A percentile compares a stretch with the other conserved stretches of the same genome.
These are phyloP conservation scores for Papilio polytes DNA, from an alignment of 1,140 invertebrate genomes.

Conservation along the genomic window DNA sequence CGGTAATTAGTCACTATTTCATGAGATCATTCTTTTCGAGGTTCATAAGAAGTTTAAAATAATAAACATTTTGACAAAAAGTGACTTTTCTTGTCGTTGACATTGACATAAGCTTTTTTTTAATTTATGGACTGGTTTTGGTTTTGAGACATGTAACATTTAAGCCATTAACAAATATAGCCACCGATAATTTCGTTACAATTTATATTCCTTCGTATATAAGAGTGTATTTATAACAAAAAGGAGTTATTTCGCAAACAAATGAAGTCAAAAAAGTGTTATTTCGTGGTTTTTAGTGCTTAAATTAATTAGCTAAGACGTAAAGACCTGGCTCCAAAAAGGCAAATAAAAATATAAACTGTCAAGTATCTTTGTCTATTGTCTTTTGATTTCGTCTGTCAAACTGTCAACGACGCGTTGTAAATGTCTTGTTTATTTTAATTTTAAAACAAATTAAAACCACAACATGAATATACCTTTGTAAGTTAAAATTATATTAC, in stretches of 20 bases:
- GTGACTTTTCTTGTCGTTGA: background rate
- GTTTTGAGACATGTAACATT: background rate
- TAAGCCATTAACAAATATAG: background rate
- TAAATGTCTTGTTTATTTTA: background rate
- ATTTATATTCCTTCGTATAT: too few species aligned
- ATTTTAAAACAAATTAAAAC: background rate
- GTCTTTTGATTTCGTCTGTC: background rate
- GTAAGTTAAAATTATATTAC: background rate
- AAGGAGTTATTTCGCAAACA: too few species aligned
- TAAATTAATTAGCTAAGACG: too few species aligned
- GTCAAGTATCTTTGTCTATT: background rate
- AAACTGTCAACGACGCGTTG: background rate
- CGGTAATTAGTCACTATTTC: slow-evolving; percentile 31
- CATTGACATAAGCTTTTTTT: background rate
- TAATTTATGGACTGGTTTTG: background rate
- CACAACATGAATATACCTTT: background rate
- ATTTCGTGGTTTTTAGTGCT: too few species aligned
- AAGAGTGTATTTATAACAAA: too few species aligned
- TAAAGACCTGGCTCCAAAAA: too few species aligned
- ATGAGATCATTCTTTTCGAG: slow-evolving; percentile 58
- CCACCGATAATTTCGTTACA: too few species aligned
- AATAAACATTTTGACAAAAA: background rate
- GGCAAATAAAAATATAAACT: background rate
- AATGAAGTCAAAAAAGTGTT: too few species aligned
- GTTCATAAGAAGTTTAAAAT: background rate